Evolutionary conservation across 2,888 invertebrate genomes (phyloP).

Genomic region (Endomychus coccineus): DNA sequence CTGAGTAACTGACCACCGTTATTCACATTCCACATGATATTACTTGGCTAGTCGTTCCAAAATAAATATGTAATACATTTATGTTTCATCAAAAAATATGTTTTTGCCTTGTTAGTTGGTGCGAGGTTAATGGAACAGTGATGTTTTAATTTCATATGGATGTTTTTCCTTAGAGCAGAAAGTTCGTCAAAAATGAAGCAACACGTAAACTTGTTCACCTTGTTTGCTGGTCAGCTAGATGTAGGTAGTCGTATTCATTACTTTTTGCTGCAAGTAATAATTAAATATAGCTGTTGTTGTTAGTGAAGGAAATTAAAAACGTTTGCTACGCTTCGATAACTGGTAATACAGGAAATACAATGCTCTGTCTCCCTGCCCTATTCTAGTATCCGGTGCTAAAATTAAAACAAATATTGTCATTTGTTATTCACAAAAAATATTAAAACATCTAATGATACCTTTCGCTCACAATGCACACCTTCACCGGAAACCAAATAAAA

Average conservation of each 20-base stretch:
- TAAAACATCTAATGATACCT: slow-evolving; percentile 7
- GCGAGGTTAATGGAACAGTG: too few species aligned
- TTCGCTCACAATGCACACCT: slow-evolving; percentile 7
- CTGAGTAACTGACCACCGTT: too few species aligned
- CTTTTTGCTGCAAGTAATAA: slow-evolving; percentile 15
- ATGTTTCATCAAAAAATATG: too few species aligned
- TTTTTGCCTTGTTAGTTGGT: too few species aligned
- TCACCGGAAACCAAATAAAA: slow-evolving; percentile 10
- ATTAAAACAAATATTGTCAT: slow-evolving; percentile 13
- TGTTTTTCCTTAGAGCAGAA: too few species aligned
- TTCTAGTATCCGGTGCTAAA: slow-evolving; percentile 13
- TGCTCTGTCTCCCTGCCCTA: background rate
- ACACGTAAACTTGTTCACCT: slow-evolving; percentile 1
- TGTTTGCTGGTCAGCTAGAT: background rate
- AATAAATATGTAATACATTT: too few species aligned
- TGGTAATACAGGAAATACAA: slow-evolving; percentile 9
- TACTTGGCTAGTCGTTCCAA: too few species aligned
- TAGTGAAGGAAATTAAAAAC: slow-evolving; percentile 22
- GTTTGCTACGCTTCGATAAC: slow-evolving; percentile 19
- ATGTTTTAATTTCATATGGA: too few species aligned
- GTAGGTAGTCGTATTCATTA: slow-evolving; percentile 3
- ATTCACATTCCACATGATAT: too few species aligned
- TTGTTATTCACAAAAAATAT: slow-evolving; percentile 11
- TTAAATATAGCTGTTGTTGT: slow-evolving; percentile 18
- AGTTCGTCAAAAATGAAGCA: too few species aligned